phyloP scores from a whole-genome alignment of 2,797 vertebrate species.

The Acipenser oxyrinchus region DNA sequence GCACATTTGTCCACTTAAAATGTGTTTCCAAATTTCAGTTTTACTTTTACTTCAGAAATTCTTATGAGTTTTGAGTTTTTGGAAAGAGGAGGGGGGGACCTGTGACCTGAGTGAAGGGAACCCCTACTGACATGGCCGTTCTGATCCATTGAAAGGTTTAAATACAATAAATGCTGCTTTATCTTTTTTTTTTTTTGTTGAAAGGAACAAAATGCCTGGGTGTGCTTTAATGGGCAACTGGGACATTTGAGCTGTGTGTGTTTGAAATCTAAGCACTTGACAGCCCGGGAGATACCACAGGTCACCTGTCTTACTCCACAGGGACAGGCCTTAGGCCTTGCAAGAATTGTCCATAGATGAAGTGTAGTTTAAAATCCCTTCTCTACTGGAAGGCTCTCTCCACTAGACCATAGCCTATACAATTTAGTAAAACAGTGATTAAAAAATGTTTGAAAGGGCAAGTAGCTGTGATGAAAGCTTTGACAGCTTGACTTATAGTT shows the following conservation, averaged over 20 bases:
- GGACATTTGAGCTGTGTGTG: constrained; percentile 66
- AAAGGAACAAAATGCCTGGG: constrained; percentile 79
- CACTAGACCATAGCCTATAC: constrained; percentile 68
- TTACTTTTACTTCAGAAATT: constrained; percentile 60
- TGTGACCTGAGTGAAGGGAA: constrained; percentile 61
- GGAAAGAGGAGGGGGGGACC: constrained; percentile 49
- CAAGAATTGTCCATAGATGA: constrained; percentile 60
- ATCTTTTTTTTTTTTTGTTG: constrained; percentile 56
- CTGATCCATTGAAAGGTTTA: constrained; percentile 77
- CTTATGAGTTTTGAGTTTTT: constrained; percentile 62
- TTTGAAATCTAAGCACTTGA: constrained; percentile 80
- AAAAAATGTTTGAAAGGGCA: constrained; percentile 70
- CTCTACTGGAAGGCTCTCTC: constrained; percentile 57
- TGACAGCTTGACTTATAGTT: constrained; percentile 62
- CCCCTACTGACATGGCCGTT: constrained; percentile 64
- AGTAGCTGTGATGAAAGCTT: constrained; percentile 58
- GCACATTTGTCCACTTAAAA: not conserved
- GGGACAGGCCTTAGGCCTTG: constrained; percentile 58
- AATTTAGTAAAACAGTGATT: constrained; percentile 72
- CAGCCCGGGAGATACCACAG: constrained; percentile 75
- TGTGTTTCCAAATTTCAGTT: not conserved
- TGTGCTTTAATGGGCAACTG: constrained; percentile 73
- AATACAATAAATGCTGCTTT: constrained; percentile 89
- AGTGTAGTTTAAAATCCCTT: constrained; percentile 69
- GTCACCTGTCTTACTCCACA: constrained; percentile 66